A percentile compares a stretch with the other conserved stretches of the same genome.
phyloP scores from a whole-genome alignment of 2,113 vertebrate genomes.

The Onychostruthus taczanowskii region DNA sequence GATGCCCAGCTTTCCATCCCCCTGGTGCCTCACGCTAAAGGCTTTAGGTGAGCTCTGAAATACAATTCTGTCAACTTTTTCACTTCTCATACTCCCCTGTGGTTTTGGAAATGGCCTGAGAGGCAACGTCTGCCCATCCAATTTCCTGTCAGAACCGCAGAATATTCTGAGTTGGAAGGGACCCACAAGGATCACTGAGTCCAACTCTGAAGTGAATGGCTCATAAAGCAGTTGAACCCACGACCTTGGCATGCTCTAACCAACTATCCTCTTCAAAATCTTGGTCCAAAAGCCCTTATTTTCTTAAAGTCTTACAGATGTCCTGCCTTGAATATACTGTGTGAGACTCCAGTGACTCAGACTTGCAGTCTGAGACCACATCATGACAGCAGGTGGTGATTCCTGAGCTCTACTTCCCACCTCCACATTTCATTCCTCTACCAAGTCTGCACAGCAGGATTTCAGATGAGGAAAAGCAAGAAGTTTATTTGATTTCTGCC shows the following conservation, averaged over 20 bases:
- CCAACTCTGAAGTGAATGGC: background rate
- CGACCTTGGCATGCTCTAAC: background rate
- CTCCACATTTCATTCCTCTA: background rate
- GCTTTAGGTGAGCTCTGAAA: background rate
- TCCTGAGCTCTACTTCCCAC: background rate
- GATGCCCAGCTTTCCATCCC: background rate
- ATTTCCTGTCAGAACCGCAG: background rate
- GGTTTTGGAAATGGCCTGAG: background rate
- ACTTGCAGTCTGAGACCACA: background rate
- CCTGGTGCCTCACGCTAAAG: background rate
- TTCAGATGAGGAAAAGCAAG: background rate
- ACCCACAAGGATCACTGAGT: background rate
- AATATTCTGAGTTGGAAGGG: background rate
- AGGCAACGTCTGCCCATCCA: background rate
- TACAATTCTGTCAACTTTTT: background rate
- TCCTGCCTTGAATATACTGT: background rate
- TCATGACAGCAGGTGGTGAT: accelerated
- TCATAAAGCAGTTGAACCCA: background rate
- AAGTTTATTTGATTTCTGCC: background rate
- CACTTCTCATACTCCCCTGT: background rate
- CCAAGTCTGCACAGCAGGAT: background rate
- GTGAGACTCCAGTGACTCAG: background rate
- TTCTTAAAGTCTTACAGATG: background rate
- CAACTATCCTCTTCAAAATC: background rate
- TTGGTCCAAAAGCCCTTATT: background rate